Conservation (phyloP, 2,888 invertebrate species). For the Gymnosoma rotundatum region DNA sequence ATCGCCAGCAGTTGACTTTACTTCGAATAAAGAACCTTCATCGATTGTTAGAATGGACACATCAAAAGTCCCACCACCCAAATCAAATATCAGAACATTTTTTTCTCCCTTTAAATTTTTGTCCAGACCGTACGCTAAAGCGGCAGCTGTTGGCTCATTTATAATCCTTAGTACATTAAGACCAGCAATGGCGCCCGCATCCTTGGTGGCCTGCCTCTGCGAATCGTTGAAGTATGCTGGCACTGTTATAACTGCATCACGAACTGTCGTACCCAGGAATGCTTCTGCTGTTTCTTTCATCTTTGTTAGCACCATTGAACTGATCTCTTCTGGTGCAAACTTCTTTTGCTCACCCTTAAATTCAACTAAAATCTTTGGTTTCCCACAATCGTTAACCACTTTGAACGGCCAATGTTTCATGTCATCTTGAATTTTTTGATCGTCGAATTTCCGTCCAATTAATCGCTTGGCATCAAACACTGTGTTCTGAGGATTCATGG, state of each 20-base stretch:
- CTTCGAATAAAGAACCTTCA: constrained; percentile 93
- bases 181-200: constrained; percentile 94
- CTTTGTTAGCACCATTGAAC: constrained; percentile 95
- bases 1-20: constrained; percentile 95
- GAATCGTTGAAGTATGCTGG: constrained; percentile 96
- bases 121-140: constrained; percentile 95
- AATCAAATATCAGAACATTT: constrained; percentile 87
- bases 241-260: constrained; percentile 93
- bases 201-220: constrained; percentile 95
- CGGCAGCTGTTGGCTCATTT: constrained; percentile 95
- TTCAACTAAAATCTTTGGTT: constrained; percentile 91
- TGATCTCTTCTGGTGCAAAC: constrained; percentile 94
- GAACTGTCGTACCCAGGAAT: constrained; percentile 91
- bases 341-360: constrained; percentile 95
- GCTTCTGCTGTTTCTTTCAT: constrained; percentile 97
- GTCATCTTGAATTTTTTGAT: constrained; percentile 93
- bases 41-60: constrained; percentile 97
- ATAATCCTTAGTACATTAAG: constrained; percentile 95
- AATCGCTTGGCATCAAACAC: constrained; percentile 97
- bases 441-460: constrained; percentile 95
- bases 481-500: constrained; percentile 94
- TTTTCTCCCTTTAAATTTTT: constrained; percentile 91
- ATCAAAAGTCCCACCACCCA: constrained; percentile 93
- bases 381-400: constrained; percentile 90
- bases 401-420: constrained; percentile 98